Percentiles rank a stretch among this genome's conserved stretches.
Conservation (phyloP, 2,888 invertebrate genomes). For the Syritta pipiens region DNA sequence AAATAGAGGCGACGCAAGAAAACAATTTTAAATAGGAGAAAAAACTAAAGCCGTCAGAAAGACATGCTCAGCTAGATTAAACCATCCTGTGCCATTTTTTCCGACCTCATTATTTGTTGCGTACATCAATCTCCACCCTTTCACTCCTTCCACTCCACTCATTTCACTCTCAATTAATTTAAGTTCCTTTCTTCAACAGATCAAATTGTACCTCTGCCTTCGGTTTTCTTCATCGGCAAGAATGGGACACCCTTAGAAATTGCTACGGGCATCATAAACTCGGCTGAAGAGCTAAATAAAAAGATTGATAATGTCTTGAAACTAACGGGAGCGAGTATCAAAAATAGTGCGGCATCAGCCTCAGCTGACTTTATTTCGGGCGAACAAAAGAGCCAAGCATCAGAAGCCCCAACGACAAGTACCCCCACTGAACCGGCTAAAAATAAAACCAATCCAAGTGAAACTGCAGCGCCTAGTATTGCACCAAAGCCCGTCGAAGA, state of each 20-base stretch:
- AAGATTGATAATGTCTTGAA: slow-evolving; percentile 84
- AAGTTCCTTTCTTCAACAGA: slow-evolving; percentile 79
- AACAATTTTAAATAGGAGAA: no score
- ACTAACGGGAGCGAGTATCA: slow-evolving; percentile 65
- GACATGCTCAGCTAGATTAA: no score
- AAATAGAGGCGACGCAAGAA: no score
- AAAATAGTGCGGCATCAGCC: slow-evolving; percentile 13
- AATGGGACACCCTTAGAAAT: slow-evolving; percentile 91
- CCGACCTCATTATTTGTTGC: no score
- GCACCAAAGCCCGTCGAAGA: slow-evolving; percentile 27
- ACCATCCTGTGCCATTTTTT: no score
- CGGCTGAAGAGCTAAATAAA: slow-evolving; percentile 82
- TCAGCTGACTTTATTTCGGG: slow-evolving; percentile 77
- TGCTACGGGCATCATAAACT: slow-evolving; percentile 83
- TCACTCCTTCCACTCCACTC: neutral
- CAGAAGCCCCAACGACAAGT: neutral
- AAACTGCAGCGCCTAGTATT: neutral
- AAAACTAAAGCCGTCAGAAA: no score
- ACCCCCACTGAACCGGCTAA: neutral
- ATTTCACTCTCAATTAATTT: neutral
- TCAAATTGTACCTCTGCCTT: slow-evolving; percentile 88
- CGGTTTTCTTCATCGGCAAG: slow-evolving; percentile 91
- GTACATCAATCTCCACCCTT: no score
- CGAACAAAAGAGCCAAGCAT: slow-evolving; percentile 82
- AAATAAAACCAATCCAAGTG: neutral